Conservation (phyloP, 2,113 vertebrate species). For the Neolamprologus brichardi region DNA sequence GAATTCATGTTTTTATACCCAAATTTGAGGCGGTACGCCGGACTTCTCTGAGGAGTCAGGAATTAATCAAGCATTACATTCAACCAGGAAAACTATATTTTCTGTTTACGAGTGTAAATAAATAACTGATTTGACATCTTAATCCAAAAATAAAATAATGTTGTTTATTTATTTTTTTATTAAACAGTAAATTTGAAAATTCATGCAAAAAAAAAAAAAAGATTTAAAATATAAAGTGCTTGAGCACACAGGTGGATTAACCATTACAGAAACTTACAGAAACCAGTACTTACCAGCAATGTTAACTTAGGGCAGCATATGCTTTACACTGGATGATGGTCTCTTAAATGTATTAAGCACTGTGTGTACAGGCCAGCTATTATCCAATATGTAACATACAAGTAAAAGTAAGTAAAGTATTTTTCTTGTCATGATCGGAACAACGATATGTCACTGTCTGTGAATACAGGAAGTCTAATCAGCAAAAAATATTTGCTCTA, state of each 20-base stretch:
- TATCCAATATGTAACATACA: not conserved
- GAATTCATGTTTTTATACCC: not conserved
- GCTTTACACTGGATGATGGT: not conserved
- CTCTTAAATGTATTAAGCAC: not conserved
- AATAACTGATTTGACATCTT: not conserved
- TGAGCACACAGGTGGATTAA: not conserved
- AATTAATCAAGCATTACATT: not conserved
- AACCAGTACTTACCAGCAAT: too few relatives aligned
- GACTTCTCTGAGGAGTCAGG: not conserved
- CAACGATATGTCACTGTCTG: not conserved
- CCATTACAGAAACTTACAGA: not conserved
- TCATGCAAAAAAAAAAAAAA: rapidly evolving
- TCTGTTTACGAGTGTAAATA: not conserved
- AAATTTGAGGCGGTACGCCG: not conserved
- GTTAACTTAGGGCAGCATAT: not conserved
- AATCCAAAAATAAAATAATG: not conserved
- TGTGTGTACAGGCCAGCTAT: not conserved
- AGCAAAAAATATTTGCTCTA: not conserved
- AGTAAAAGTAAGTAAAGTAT: not conserved
- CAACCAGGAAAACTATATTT: not conserved
- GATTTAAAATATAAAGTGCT: not conserved
- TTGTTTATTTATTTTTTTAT: not conserved
- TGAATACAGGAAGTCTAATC: not conserved
- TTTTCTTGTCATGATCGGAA: not conserved
- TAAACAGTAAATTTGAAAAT: not conserved